Percentiles rank a stretch among this genome's conserved stretches.
Evolutionary conservation across 2,888 invertebrate genomes (phyloP).

Genomic region (Lycia hirtaria): DNA sequence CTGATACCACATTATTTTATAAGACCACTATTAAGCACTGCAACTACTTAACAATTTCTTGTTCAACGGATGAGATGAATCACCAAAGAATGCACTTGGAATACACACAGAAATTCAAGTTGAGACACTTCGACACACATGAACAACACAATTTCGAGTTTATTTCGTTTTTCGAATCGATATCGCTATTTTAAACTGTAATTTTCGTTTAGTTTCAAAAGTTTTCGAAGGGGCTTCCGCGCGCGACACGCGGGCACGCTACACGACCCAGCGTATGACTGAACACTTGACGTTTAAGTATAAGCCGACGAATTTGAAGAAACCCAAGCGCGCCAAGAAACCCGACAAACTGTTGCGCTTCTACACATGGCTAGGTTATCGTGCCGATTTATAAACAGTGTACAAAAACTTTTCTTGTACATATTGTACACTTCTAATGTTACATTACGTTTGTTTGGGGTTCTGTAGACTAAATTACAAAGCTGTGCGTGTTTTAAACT

Average conservation of each 20-base stretch:
- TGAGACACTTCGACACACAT: constrained; percentile 59
- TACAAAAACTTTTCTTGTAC: constrained; percentile 67
- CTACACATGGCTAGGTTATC: constrained; percentile 67
- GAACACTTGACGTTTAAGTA: constrained; percentile 66
- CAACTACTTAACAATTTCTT: constrained; percentile 78
- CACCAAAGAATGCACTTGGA: constrained; percentile 78
- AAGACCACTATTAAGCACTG: constrained; percentile 62
- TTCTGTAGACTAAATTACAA: constrained; percentile 61
- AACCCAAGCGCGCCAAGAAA: constrained; percentile 57
- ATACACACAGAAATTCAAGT: constrained; percentile 57
- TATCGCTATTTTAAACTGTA: constrained; percentile 49
- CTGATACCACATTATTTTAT: constrained; percentile 64
- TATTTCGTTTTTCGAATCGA: constrained; percentile 58
- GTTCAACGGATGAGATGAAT: constrained; percentile 72
- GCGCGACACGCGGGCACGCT: constrained; percentile 60
- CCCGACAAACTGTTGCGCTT: constrained; percentile 65
- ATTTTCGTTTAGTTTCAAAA: constrained; percentile 69
- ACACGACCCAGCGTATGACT: constrained; percentile 63
- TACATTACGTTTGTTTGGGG: constrained; percentile 61
- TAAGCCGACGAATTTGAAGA: constrained; percentile 73
- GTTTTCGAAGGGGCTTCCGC: constrained; percentile 61
- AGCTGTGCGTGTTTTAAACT: constrained; percentile 68
- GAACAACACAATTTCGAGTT: constrained; percentile 57
- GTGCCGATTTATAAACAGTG: constrained; percentile 67
- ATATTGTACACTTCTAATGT: constrained; percentile 58